These are phyloP conservation scores for Callionymus lyra DNA, from an alignment of 2,113 vertebrate genomes.

Conservation along the genomic window DNA sequence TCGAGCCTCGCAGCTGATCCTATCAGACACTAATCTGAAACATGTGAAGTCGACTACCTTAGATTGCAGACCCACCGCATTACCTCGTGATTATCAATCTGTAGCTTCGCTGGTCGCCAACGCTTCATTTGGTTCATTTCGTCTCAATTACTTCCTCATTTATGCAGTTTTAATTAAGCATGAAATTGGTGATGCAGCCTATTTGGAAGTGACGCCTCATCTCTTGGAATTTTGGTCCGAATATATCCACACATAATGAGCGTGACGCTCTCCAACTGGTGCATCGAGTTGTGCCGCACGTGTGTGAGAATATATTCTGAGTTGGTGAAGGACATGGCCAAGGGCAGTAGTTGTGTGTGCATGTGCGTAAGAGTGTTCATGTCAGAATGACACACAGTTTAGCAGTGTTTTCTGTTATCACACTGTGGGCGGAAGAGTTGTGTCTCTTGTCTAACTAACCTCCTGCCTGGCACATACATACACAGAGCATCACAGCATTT, in stretches of 20 bases:
- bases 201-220: slow-evolving; percentile 14
- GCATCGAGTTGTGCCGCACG: slow-evolving; percentile 9
- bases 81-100: slow-evolving; percentile 16
- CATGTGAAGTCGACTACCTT: too few relatives aligned
- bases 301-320: slow-evolving; percentile 8
- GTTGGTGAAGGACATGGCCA: slow-evolving; percentile 34
- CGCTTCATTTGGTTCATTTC: slow-evolving; percentile 41
- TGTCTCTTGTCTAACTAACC: slow-evolving; percentile 2
- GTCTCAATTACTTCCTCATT: slow-evolving; percentile 36
- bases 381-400: slow-evolving; percentile 34
- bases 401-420: slow-evolving; percentile 31
- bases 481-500: slow-evolving; percentile 7
- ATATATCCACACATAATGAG: slow-evolving; percentile 22
- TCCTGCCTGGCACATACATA: slow-evolving; percentile 7
- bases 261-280: slow-evolving; percentile 1
- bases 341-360: slow-evolving; percentile 21
- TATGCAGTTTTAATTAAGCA: slow-evolving; percentile 42
- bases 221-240: slow-evolving; percentile 19
- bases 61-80: neutral
- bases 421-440: slow-evolving; percentile 30
- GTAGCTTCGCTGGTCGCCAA: too few relatives aligned
- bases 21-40: too few relatives aligned
- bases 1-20: too few relatives aligned
- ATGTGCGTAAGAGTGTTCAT: slow-evolving; percentile 10
- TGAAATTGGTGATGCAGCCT: slow-evolving; percentile 25